Conservation (phyloP, 1,140 invertebrate genomes). For the Drosophila lacteicornis region DNA sequence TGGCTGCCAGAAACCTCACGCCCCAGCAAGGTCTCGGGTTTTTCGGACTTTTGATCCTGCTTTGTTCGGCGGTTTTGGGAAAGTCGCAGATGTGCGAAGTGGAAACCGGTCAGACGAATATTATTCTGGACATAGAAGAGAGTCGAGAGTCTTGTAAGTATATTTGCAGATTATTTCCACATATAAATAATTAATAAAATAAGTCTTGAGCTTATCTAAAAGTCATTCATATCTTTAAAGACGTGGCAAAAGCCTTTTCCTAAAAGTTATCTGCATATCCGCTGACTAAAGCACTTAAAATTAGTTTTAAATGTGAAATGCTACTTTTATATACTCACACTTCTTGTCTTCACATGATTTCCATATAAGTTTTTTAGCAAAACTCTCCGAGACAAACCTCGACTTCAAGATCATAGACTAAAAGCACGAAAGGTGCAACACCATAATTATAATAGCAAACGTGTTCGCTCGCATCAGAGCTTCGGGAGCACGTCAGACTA, state of each 20-base stretch:
- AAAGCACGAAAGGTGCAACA: conserved; percentile 53
- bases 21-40: conserved; percentile 40
- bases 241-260: background rate
- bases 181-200: background rate
- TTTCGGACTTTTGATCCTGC: conserved; percentile 58
- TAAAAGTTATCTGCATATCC: background rate
- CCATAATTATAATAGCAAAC: conserved; percentile 62
- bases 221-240: background rate
- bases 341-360: conserved; percentile 18
- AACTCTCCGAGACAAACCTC: conserved; percentile 35
- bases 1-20: conserved; percentile 44
- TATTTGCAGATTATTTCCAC: background rate
- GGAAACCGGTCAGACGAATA: conserved; percentile 93
- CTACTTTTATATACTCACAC: background rate
- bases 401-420: conserved; percentile 58
- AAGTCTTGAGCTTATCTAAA: background rate
- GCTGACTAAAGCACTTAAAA: background rate
- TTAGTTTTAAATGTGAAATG: conserved; percentile 15
- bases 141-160: conserved; percentile 93
- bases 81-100: conserved; percentile 87
- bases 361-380: conserved; percentile 14
- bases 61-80: conserved; percentile 70
- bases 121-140: conserved; percentile 95
- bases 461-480: conserved; percentile 38
- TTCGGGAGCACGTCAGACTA: conserved; percentile 22